Conservation (phyloP, 2,113 vertebrate species). For the Corythornis madagascariensis region DNA sequence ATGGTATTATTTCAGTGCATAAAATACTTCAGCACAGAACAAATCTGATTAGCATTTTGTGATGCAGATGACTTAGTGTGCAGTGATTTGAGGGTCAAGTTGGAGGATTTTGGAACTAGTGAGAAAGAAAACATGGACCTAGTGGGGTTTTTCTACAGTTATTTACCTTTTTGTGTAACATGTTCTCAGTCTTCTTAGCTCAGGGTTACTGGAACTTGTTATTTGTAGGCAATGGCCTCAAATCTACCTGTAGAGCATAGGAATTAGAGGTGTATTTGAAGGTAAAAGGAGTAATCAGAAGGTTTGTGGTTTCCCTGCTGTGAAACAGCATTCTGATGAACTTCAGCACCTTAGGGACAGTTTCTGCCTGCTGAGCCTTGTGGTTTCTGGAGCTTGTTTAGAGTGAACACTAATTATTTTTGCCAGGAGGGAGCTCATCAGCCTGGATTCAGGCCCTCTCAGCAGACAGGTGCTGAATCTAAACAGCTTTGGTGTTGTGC, state of each 20-base stretch:
- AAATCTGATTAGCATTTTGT: not conserved
- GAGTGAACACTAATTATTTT: conserved; percentile 17
- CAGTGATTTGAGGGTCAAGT: not conserved
- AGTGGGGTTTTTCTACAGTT: not conserved
- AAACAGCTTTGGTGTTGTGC: not conserved
- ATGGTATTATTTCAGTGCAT: not conserved
- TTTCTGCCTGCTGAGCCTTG: conserved; percentile 20
- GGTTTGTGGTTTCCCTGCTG: not conserved
- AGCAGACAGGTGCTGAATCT: not conserved
- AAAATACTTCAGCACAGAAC: not conserved
- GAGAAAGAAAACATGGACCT: not conserved
- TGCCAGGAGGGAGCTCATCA: not conserved
- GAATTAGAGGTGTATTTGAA: conserved; percentile 26
- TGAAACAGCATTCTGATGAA: not conserved
- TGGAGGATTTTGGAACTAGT: not conserved
- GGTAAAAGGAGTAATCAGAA: not conserved
- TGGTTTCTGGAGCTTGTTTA: conserved; percentile 13
- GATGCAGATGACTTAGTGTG: not conserved
- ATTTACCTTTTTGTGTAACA: not conserved
- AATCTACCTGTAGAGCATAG: not conserved
- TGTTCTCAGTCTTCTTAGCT: not conserved
- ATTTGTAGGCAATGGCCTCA: not conserved
- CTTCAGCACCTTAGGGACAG: conserved; percentile 33
- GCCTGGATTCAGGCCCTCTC: not conserved
- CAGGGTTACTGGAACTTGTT: not conserved